Evolutionary conservation across 2,113 vertebrate genomes (phyloP).

Genomic region (Coracopsis vasa): DNA sequence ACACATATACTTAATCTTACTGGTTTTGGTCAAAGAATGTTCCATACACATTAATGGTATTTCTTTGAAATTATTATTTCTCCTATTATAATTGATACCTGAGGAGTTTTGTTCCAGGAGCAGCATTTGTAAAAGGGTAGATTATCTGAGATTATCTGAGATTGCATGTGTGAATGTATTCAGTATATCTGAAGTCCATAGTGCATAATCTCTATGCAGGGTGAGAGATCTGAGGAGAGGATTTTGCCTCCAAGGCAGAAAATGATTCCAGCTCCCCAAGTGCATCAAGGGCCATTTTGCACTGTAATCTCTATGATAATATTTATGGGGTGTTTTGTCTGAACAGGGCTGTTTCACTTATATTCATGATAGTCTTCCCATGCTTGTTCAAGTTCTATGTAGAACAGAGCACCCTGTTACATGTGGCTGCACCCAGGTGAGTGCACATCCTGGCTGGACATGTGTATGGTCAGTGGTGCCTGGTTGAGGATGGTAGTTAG

Average conservation of each 20-base stretch:
- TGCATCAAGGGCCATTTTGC: background rate
- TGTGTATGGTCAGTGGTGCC: fast-evolving
- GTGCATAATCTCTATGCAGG: background rate
- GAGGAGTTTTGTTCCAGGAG: background rate
- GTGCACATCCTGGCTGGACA: background rate
- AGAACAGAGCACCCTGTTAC: background rate
- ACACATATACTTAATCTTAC: fast-evolving
- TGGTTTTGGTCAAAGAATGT: background rate
- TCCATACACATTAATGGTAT: background rate
- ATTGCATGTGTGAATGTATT: background rate
- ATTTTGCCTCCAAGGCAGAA: background rate
- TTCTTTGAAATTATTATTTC: background rate
- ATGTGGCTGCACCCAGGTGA: background rate
- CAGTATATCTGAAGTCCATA: background rate
- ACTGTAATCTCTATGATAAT: background rate
- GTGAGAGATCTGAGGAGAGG: background rate
- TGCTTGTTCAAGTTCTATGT: fast-evolving
- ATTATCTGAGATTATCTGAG: background rate
- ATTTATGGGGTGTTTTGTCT: background rate
- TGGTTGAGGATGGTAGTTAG: background rate
- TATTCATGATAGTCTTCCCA: background rate
- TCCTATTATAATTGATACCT: background rate
- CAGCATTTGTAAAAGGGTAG: background rate
- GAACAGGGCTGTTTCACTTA: background rate
- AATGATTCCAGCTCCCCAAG: background rate